Percentiles rank a stretch among this genome's conserved stretches.
phyloP scores from a whole-genome alignment of 2,113 vertebrate species.

The Abramis brama region DNA sequence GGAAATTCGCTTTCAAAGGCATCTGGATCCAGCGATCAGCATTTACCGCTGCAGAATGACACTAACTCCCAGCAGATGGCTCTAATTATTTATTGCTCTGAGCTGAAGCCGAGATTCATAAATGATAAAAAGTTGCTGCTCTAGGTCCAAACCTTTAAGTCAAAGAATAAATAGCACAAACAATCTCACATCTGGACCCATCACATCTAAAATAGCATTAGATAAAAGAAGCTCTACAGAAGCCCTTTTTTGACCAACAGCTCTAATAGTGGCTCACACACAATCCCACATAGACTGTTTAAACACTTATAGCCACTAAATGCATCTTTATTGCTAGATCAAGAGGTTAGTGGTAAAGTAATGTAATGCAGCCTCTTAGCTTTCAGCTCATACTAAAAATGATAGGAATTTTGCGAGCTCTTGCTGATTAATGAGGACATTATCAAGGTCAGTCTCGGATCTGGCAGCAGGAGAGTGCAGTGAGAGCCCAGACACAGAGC shows the following conservation, averaged over 20 bases:
- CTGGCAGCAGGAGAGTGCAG: slow-evolving; percentile 32
- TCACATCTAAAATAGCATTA: background rate
- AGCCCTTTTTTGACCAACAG: background rate
- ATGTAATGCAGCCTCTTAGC: background rate
- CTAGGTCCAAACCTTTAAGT: slow-evolving; percentile 19
- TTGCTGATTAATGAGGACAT: slow-evolving; percentile 36
- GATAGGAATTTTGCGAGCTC: slow-evolving; percentile 1
- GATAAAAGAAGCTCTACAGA: background rate
- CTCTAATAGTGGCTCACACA: background rate
- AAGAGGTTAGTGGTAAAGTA: slow-evolving; percentile 7
- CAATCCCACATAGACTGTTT: background rate
- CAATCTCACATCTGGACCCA: slow-evolving; percentile 7
- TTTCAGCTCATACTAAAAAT: slow-evolving; percentile 12
- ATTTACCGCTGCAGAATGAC: slow-evolving; percentile 34
- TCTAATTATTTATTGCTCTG: slow-evolving; percentile 44
- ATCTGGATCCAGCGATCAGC: slow-evolving; percentile 37
- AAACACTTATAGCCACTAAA: background rate
- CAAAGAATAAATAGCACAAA: background rate
- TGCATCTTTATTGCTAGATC: background rate
- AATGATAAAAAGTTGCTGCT: slow-evolving; percentile 19
- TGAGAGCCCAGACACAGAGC: slow-evolving; percentile 8
- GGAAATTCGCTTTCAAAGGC: slow-evolving; percentile 27
- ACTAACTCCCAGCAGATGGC: slow-evolving; percentile 35
- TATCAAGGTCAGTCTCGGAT: slow-evolving; percentile 36
- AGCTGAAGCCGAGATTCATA: slow-evolving; percentile 30